Evolutionary conservation across 2,113 vertebrate species (phyloP).

Genomic region (Acinonyx jubatus): DNA sequence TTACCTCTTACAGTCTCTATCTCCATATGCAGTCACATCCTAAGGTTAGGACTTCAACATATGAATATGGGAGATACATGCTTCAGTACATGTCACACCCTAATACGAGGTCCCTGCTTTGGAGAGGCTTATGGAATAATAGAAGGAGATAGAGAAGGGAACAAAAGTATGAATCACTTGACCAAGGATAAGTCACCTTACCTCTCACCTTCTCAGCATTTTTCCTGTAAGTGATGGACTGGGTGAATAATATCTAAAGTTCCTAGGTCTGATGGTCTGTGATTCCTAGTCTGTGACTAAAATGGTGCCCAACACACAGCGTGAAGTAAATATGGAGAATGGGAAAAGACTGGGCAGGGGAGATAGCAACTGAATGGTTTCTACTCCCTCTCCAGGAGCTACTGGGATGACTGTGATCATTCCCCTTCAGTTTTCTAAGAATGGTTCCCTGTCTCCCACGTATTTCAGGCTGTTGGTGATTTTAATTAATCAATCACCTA

Average conservation of each 20-base stretch:
- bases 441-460: background rate
- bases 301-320: background rate
- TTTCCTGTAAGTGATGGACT: background rate
- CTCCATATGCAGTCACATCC: background rate
- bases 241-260: background rate
- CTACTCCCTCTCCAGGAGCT: accelerated
- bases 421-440: background rate
- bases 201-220: background rate
- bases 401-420: accelerated
- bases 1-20: background rate
- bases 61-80: background rate
- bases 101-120: background rate
- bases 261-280: background rate
- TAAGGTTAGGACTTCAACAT: background rate
- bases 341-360: background rate
- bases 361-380: background rate
- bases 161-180: background rate
- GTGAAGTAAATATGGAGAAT: background rate
- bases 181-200: background rate
- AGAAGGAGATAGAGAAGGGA: background rate
- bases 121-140: background rate
- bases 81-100: background rate
- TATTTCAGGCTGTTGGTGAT: background rate
- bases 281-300: background rate
- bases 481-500: background rate